These are phyloP conservation scores for Rhynchonycteris naso DNA, from an alignment of 2,797 vertebrate genomes.

Conservation along the genomic window DNA sequence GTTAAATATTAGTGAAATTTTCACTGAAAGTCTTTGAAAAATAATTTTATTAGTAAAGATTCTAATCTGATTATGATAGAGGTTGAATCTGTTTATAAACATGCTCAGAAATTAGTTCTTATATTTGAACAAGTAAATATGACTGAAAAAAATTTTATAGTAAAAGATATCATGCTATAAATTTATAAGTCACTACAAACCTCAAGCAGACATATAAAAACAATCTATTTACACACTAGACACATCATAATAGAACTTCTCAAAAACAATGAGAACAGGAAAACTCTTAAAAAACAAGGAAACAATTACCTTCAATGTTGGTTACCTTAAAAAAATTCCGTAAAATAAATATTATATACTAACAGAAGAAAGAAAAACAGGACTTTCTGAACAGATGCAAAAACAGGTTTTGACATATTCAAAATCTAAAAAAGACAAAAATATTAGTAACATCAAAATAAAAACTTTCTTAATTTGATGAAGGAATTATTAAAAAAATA, in stretches of 20 bases:
- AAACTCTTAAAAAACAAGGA: neutral
- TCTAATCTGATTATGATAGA: neutral
- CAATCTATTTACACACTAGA: neutral
- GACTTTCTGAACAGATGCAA: neutral
- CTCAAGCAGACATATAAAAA: neutral
- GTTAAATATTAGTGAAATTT: slow-evolving; percentile 12
- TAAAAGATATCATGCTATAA: neutral
- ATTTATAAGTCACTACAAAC: neutral
- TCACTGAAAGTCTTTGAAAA: neutral
- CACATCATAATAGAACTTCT: neutral
- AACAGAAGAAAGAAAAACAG: neutral
- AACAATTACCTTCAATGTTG: neutral
- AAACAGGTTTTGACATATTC: neutral
- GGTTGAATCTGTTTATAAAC: neutral
- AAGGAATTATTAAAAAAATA: neutral
- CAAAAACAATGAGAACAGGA: neutral
- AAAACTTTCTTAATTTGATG: neutral
- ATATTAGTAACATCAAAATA: neutral
- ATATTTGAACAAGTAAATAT: neutral
- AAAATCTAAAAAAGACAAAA: neutral
- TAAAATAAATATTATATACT: neutral
- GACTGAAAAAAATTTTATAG: neutral
- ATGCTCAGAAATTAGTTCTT: neutral
- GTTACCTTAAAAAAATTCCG: neutral
- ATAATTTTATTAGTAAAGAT: neutral